Conservation (phyloP, 1,140 invertebrate genomes). For the Ceratina japonica region DNA sequence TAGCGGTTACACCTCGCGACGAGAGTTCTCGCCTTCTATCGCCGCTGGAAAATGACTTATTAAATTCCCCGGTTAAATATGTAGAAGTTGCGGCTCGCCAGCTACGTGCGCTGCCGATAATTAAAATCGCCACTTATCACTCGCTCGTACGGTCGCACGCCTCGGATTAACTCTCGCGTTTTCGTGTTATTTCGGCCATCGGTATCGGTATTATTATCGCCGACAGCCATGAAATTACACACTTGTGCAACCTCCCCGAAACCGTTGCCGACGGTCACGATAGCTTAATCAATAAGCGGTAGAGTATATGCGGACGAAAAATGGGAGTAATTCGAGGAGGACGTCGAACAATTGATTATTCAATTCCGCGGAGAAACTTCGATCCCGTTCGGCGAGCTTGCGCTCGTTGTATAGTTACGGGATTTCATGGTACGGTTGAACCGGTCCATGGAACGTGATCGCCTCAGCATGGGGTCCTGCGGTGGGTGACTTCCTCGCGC, state of each 20-base stretch:
- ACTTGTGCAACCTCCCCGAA: not conserved
- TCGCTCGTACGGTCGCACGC: not conserved
- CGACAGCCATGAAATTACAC: not conserved
- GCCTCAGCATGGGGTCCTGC: conserved; percentile 50
- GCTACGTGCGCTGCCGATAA: conserved; percentile 22
- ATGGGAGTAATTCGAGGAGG: not conserved
- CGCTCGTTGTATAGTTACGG: conserved; percentile 22
- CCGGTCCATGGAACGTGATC: conserved; percentile 56
- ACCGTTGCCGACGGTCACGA: not conserved
- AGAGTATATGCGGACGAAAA: too few species aligned
- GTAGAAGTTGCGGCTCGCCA: not conserved
- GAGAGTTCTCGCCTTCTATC: not conserved
- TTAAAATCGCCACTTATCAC: conserved; percentile 34
- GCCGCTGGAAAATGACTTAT: conserved; percentile 38
- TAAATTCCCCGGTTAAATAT: conserved; percentile 10
- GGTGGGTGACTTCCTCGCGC: conserved; percentile 49
- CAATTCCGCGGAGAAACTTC: conserved; percentile 38
- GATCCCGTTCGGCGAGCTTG: conserved; percentile 34
- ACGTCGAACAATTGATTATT: conserved; percentile 49
- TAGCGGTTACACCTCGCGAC: conserved; percentile 38
- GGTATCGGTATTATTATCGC: not conserved
- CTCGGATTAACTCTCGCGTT: not conserved
- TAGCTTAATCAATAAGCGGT: not conserved
- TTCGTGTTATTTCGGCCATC: not conserved
- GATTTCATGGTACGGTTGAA: conserved; percentile 25